A percentile compares a stretch with the other conserved stretches of the same genome.
Evolutionary conservation across 2,113 vertebrate genomes (phyloP).

Genomic region (Neotragus pygmaeus): DNA sequence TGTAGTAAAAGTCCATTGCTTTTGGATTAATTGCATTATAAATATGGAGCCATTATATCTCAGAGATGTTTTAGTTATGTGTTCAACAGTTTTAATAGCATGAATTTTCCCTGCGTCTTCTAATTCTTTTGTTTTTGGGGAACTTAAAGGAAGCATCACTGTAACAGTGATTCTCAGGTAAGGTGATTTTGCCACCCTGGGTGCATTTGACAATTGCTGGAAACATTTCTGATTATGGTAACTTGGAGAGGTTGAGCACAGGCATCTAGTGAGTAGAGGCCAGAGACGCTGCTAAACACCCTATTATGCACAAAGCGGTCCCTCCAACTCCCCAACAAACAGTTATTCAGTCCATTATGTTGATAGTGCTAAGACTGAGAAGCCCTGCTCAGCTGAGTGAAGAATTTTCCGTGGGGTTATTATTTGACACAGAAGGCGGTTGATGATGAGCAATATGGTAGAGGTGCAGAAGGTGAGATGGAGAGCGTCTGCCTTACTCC

Average conservation of each 20-base stretch:
- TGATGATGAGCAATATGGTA: fast-evolving
- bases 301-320: fast-evolving
- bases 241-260: neutral
- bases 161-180: neutral
- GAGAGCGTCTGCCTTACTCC: neutral
- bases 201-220: neutral
- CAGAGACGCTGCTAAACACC: neutral
- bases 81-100: neutral
- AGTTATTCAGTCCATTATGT: neutral
- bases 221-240: neutral
- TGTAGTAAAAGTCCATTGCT: neutral
- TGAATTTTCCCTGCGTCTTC: neutral
- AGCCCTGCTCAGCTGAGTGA: neutral
- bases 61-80: neutral
- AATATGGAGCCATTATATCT: neutral
- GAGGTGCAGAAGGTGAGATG: fast-evolving
- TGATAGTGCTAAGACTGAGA: too few species aligned
- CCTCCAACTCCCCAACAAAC: fast-evolving
- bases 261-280: neutral
- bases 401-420: neutral
- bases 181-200: neutral
- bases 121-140: neutral
- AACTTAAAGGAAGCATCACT: neutral
- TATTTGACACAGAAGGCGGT: neutral
- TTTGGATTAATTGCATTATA: neutral